Evolutionary conservation across 2,113 vertebrate genomes (phyloP).

Genomic region (Potamarius usumacintae): DNA sequence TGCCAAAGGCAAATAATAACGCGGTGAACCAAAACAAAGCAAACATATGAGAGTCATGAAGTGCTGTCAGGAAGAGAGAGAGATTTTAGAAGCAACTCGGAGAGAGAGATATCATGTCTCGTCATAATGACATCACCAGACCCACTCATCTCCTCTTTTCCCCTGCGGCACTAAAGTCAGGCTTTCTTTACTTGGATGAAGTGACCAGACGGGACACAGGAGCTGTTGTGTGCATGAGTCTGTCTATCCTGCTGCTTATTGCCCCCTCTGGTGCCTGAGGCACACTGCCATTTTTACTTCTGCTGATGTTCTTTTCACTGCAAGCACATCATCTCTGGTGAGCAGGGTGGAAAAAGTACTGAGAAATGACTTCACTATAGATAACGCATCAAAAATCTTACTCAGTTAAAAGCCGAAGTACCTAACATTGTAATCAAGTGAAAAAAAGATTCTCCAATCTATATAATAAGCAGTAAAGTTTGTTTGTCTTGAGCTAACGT

Average conservation of each 20-base stretch:
- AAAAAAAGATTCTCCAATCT: neutral
- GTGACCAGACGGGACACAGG: conserved; percentile 47
- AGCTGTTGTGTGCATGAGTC: conserved; percentile 41
- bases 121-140: conserved; percentile 32
- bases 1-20: neutral
- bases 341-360: neutral
- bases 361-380: neutral
- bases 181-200: conserved; percentile 42
- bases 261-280: conserved; percentile 9
- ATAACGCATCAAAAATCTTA: neutral
- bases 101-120: conserved; percentile 8
- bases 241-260: conserved; percentile 20
- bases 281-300: conserved; percentile 45
- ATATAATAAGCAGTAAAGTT: too few relatives aligned
- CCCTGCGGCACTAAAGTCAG: conserved; percentile 3
- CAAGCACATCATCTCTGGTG: neutral
- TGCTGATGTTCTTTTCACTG: conserved; percentile 38
- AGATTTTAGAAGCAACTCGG: neutral
- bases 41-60: conserved; percentile 1
- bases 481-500: too few relatives aligned
- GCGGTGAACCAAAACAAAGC: neutral
- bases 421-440: neutral
- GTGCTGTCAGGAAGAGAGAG: neutral
- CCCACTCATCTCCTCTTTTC: neutral
- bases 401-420: neutral